A percentile compares a stretch with the other conserved stretches of the same genome.
Conservation (phyloP, 2,888 invertebrate genomes). For the Copidosoma aretas region DNA sequence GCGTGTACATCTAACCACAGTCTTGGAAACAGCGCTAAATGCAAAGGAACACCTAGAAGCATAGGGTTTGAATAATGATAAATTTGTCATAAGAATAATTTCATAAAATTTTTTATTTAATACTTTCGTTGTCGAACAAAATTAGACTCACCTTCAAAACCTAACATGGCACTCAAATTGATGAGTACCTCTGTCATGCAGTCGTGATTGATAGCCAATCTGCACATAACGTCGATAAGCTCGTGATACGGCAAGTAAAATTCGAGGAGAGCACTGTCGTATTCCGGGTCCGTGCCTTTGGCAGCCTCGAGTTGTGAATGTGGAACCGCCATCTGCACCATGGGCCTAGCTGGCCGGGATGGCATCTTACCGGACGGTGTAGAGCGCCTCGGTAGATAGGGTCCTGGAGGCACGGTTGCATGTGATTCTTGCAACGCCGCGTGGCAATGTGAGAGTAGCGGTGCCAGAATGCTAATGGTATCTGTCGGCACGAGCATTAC, state of each 20-base stretch:
- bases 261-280: conserved; percentile 76
- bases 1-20: conserved; percentile 90
- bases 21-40: conserved; percentile 88
- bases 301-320: conserved; percentile 75
- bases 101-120: not conserved
- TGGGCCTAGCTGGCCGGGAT: conserved; percentile 77
- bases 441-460: conserved; percentile 85
- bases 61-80: not conserved
- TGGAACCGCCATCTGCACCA: conserved; percentile 86
- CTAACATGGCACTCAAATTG: conserved; percentile 86
- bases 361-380: conserved; percentile 69
- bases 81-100: not conserved
- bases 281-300: conserved; percentile 78
- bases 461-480: conserved; percentile 82
- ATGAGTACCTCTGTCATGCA: conserved; percentile 86
- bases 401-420: conserved; percentile 74
- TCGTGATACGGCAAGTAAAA: conserved; percentile 89
- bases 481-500: conserved; percentile 80
- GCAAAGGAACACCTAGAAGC: conserved; percentile 73
- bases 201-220: conserved; percentile 87
- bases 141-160: conserved; percentile 74
- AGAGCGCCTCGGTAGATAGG: conserved; percentile 78
- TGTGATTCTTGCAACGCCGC: conserved; percentile 78
- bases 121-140: no score
- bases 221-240: conserved; percentile 84